Conservation (phyloP, 2,113 vertebrate genomes). For the Apteryx mantelli region DNA sequence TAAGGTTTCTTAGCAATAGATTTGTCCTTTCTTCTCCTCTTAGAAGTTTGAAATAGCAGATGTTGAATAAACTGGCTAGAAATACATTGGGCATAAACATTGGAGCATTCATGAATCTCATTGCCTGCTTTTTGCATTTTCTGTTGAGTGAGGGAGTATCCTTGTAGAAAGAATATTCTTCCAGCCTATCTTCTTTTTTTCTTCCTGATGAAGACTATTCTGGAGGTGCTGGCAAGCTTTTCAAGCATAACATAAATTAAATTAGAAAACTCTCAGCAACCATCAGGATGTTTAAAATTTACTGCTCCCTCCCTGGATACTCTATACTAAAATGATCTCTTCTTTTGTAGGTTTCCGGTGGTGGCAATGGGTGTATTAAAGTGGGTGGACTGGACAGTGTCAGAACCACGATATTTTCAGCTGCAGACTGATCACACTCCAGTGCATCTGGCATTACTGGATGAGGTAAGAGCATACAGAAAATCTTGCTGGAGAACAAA, state of each 20-base stretch:
- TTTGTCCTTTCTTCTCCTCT: background rate
- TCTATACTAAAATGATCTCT: background rate
- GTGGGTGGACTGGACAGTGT: constrained; percentile 99
- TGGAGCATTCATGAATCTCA: background rate
- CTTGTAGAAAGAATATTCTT: background rate
- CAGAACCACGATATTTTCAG: constrained; percentile 96
- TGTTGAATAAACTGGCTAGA: background rate
- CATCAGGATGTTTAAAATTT: background rate
- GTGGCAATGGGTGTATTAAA: constrained; percentile 98
- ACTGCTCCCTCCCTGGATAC: background rate
- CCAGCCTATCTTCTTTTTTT: background rate
- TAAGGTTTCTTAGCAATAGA: background rate
- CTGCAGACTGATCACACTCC: constrained; percentile 98
- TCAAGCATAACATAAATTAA: background rate
- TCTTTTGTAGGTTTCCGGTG: constrained; percentile 88
- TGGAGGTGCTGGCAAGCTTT: background rate
- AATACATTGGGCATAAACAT: background rate
- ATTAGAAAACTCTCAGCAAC: background rate
- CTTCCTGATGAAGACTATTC: background rate
- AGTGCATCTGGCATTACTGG: constrained; percentile 92
- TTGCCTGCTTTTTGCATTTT: background rate
- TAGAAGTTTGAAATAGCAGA: background rate
- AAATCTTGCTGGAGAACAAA: background rate
- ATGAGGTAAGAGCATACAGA: constrained; percentile 82
- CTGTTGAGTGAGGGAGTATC: background rate